phyloP scores from a whole-genome alignment of 2,797 vertebrate genomes.

The Netta rufina region DNA sequence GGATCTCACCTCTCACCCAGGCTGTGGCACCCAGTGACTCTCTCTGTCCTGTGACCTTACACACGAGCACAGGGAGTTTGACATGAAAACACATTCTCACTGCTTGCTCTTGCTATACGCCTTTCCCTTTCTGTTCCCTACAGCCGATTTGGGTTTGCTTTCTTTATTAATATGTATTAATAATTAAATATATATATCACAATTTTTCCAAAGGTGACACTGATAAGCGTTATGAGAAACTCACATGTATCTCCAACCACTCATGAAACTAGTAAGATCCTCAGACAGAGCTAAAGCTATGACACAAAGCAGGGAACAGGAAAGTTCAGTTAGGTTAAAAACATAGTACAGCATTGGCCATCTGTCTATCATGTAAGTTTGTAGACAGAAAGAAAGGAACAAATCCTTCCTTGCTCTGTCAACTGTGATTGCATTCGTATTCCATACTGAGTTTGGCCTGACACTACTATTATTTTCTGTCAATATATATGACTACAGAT shows the following conservation, averaged over 20 bases:
- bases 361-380: not conserved
- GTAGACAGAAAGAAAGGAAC: not conserved
- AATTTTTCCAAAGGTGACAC: not conserved
- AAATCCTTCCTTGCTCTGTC: not conserved
- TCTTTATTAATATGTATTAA: not conserved
- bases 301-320: not conserved
- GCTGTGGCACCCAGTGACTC: not conserved
- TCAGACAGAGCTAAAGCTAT: not conserved
- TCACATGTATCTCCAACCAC: not conserved
- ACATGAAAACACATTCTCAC: no score
- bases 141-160: not conserved
- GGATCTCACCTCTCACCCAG: not conserved
- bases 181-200: not conserved
- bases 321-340: not conserved
- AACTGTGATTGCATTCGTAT: not conserved
- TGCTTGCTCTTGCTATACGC: rapidly evolving
- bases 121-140: not conserved
- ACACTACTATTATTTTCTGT: not conserved
- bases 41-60: not conserved
- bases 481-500: not conserved
- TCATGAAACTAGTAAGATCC: not conserved
- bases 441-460: not conserved
- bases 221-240: not conserved
- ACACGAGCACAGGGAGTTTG: rapidly evolving
- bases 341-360: not conserved